Conservation (phyloP, 2,888 invertebrate species). For the Callyntrura sp. region DNA sequence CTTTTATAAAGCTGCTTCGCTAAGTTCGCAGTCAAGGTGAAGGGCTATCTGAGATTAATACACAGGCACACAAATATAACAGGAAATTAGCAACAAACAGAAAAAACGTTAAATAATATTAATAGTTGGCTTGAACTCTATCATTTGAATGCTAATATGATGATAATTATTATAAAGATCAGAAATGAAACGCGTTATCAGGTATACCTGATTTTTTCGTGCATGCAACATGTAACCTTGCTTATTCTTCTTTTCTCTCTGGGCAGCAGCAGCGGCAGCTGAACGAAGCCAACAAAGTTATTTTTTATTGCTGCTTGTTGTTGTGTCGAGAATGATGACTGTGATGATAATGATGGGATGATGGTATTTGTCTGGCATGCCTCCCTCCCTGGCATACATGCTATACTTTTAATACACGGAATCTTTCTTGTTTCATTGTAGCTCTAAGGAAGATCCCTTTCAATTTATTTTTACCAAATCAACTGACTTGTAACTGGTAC, state of each 20-base stretch:
- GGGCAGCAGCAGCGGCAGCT: not conserved
- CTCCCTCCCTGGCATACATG: slow-evolving; percentile 5
- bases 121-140: slow-evolving; percentile 69
- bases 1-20: not conserved
- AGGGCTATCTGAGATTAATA: slow-evolving; percentile 50
- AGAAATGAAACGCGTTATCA: slow-evolving; percentile 34
- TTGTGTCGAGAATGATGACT: not conserved
- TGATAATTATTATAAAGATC: slow-evolving; percentile 24
- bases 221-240: slow-evolving; percentile 42
- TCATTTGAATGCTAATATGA: slow-evolving; percentile 70
- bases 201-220: not conserved
- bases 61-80: slow-evolving; percentile 31
- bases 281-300: not conserved
- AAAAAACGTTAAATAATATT: slow-evolving; percentile 76
- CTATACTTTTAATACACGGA: not conserved
- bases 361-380: slow-evolving; percentile 34
- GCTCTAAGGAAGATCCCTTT: slow-evolving; percentile 21
- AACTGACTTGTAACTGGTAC: slow-evolving; percentile 11
- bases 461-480: slow-evolving; percentile 44
- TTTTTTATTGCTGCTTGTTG: slow-evolving; percentile 13
- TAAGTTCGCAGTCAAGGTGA: slow-evolving; percentile 67
- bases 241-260: slow-evolving; percentile 8
- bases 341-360: not conserved
- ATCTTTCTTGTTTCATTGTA: not conserved
- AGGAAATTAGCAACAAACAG: slow-evolving; percentile 70